Base-by-base conservation (phyloP, 2,888 invertebrate genomes). In the Chalcosyrphus nemorum region DNA sequence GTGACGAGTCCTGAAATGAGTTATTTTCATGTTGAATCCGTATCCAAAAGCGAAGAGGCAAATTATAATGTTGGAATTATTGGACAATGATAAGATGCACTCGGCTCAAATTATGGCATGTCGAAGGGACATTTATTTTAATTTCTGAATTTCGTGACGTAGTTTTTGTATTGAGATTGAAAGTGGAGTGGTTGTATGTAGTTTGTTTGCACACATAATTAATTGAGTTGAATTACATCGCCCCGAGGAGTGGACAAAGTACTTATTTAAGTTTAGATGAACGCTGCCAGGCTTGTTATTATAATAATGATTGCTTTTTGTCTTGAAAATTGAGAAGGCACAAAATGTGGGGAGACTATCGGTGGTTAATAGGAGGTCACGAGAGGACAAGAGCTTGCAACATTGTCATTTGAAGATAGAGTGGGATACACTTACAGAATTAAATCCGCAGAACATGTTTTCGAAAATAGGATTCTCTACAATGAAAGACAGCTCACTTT, bases 21-120 rank as follows among this genome's bases (percentile, higher is more conserved):
- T 65, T 63, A 81, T 65, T 76, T 68, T 35, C 27, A 63, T 41
- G 68, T 50, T 56, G 17, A 47, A 35, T 7, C 24, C 45, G 13
- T 11, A 35, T 27, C 7, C 24, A 15, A 38, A 7, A 35, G 15
- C 21, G 43, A 13, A 29, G 52, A 59, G 35, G 17, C 21, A 65
- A 76, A 70, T 81, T 71, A 81, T 81, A 65, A 70, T 75, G 63
- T 54, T 68, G 56, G 41, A 54, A 29, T 68, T 50, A 70, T 70
- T 75, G 45, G 68, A 54, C 35, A 41, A 35, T 76, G 38, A 71
- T 76, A 71, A 54, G 76, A 71, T 52, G 52, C 15, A 32, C 75
- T 63, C 45, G 41, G n/a, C 52, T 29, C 35, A n/a, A 45, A 32
- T 21, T 19, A 71, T 81, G 43, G 75, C 76, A 81, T 81, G 76